Base-by-base conservation (phyloP, 2,797 vertebrate species). In the Phataginus tetradactyla region DNA sequence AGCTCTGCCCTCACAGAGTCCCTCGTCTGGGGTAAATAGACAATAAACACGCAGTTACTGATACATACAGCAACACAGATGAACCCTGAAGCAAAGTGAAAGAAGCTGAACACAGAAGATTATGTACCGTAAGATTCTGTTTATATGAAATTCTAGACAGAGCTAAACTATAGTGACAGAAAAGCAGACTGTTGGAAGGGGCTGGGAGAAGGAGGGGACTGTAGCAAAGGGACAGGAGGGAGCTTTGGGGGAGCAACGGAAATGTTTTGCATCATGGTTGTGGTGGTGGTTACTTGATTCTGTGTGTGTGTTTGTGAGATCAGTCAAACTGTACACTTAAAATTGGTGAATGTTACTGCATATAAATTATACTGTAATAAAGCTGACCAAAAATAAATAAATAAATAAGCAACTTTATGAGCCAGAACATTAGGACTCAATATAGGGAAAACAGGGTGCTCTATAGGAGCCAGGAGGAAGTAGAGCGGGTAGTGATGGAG, bases 311-410 rank as follows among this genome's bases (percentile, higher is more conserved):
- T 80, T 15, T 78, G 45, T 86, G 23, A 72, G 34, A 53, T 77
- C 29, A 23, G 7, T 53, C 39, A 81, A 66, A 42, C 5, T 49
- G 78, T 53, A n/a, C 51, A 80, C 18, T 75, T 71, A 69, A 90
- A 95, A 69, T 18, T 61, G 20, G 53, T 86, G 10, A 86, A 66
- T 59, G 32, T 37, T 45, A 68, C 20, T 91, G 0, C 55, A 53
- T 74, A 81, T 42, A 84, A 91, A 61, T 88, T 39, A 32, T 49
- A 78, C 42, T 34, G 42, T 57, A 93, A 90, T 91, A 95, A 91
- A 94, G 51, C 59, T 75, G 32, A 59, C 15, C 21, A 69, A 86
- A 94, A 86, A 57, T 68, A 90, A 86, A 77, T 57, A 95, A 71
- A 66, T 29, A 96, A 84, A 55, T 10, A 86, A 63, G 39, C 61